Conservation (phyloP, 2,888 invertebrate genomes). For the Euplagia quadripunctaria region DNA sequence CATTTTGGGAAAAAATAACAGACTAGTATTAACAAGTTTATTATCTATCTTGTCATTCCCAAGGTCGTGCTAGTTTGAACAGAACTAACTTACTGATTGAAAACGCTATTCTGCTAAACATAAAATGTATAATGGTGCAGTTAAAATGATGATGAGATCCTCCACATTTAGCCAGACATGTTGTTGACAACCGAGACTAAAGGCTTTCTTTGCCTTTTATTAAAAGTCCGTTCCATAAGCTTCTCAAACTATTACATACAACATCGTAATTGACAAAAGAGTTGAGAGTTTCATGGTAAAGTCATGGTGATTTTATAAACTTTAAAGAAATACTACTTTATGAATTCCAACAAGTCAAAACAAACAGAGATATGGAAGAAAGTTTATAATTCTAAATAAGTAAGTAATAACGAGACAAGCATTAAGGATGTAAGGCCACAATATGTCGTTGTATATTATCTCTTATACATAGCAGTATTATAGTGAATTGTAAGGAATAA, state of each 20-base stretch:
- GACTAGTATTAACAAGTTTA: not conserved
- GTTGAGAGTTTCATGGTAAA: not conserved
- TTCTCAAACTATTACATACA: not conserved
- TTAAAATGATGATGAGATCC: not conserved
- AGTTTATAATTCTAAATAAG: not conserved
- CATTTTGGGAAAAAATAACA: conserved; percentile 16
- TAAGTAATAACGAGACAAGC: not conserved
- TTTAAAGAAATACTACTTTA: not conserved
- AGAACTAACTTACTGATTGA: not conserved
- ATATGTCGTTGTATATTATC: not conserved
- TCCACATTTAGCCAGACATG: not conserved
- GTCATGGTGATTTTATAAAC: not conserved
- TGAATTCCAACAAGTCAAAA: not conserved
- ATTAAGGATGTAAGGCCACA: not conserved
- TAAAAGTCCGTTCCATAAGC: not conserved
- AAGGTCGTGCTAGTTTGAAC: not conserved
- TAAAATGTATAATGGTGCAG: not conserved
- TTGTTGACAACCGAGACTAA: not conserved
- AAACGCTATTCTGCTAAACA: not conserved
- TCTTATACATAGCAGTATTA: not conserved
- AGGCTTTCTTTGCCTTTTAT: not conserved
- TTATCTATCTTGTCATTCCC: not conserved
- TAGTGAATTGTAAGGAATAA: not conserved
- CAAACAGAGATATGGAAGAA: not conserved
- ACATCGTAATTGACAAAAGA: not conserved